Percentiles rank a stretch among this genome's conserved stretches.
Evolutionary conservation across 2,113 vertebrate genomes (phyloP).

Genomic region (Felis chaus): DNA sequence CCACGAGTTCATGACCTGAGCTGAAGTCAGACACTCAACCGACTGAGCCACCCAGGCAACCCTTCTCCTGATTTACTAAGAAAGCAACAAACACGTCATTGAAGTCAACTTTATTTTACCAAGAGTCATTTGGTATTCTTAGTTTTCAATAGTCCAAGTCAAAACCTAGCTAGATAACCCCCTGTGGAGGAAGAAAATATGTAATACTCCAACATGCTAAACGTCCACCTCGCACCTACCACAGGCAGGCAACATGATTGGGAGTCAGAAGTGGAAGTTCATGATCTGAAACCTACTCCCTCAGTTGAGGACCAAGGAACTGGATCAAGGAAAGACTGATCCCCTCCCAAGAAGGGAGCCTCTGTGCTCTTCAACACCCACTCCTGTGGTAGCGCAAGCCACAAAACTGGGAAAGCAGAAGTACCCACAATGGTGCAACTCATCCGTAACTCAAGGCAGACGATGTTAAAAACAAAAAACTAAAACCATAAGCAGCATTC

Average conservation of each 20-base stretch:
- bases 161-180: not conserved
- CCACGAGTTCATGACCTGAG: no score
- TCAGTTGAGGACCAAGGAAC: not conserved
- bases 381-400: not conserved
- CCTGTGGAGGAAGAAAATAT: not conserved
- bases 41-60: no score
- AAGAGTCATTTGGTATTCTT: not conserved
- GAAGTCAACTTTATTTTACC: not conserved
- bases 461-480: not conserved
- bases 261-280: not conserved
- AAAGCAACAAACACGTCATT: not conserved
- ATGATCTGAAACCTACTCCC: not conserved
- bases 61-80: not conserved
- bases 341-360: not conserved
- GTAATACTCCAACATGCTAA: not conserved
- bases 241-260: not conserved
- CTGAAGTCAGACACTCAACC: no score
- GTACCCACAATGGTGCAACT: not conserved
- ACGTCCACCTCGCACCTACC: not conserved
- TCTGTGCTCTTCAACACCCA: not conserved
- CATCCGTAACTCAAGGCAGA: not conserved
- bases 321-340: not conserved
- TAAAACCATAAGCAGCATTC: not conserved
- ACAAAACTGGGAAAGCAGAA: not conserved
- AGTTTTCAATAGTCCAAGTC: not conserved